phyloP scores from a whole-genome alignment of 2,888 invertebrate genomes.

The Lomographa bimaculata region DNA sequence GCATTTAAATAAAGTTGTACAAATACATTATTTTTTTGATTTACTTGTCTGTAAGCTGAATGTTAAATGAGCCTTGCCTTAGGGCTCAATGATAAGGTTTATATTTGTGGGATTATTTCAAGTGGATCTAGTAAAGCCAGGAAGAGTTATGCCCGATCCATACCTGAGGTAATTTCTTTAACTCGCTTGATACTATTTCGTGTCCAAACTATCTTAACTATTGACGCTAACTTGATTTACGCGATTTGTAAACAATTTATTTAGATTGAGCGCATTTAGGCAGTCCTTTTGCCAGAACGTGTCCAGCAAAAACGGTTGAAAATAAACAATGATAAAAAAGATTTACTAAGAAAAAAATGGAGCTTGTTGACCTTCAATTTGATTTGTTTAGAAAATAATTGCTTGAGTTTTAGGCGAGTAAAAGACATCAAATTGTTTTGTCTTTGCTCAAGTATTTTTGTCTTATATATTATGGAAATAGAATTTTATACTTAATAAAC shows the following conservation, averaged over 20 bases:
- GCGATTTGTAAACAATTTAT: conserved; percentile 78
- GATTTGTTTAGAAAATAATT: no score
- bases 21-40: conserved; percentile 30
- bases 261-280: conserved; percentile 61
- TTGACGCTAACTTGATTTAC: conserved; percentile 81
- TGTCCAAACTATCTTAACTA: conserved; percentile 61
- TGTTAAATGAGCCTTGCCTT: conserved; percentile 18
- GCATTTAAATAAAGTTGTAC: conserved; percentile 31
- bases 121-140: conserved; percentile 35
- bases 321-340: conserved; percentile 33
- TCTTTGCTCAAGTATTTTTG: no score
- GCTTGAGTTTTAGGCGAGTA: no score
- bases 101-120: conserved; percentile 27
- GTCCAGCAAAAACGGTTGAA: conserved; percentile 21
- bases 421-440: no score
- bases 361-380: conserved; percentile 5
- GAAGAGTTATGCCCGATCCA: conserved; percentile 60
- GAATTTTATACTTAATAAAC: no score
- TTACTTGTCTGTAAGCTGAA: conserved; percentile 21
- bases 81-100: conserved; percentile 29
- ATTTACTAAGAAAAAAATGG: conserved; percentile 21
- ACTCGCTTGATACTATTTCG: conserved; percentile 64
- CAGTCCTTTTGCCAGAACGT: conserved; percentile 40
- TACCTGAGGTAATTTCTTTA: conserved; percentile 66
- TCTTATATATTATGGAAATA: no score